Percentiles rank a stretch among this genome's conserved stretches.
Evolutionary conservation across 2,797 vertebrate genomes (phyloP).

Genomic region (Antrozous pallidus): DNA sequence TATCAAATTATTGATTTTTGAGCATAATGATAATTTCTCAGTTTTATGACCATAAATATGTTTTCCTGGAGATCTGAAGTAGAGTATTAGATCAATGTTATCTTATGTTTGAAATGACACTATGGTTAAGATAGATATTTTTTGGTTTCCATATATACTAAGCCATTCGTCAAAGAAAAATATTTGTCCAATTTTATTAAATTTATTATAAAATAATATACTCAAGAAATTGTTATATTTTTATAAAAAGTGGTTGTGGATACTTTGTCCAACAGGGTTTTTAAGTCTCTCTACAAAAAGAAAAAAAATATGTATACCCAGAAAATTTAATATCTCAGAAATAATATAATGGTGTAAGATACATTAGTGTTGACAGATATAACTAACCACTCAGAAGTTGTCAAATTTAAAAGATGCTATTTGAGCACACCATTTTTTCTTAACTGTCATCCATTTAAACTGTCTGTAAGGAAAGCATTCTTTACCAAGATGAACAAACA

Average conservation of each 20-base stretch:
- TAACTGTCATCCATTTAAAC: background rate
- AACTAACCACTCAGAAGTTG: background rate
- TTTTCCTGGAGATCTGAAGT: background rate
- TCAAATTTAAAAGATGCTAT: slow-evolving; percentile 14
- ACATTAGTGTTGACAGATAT: background rate
- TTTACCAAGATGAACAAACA: background rate
- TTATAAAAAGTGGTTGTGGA: background rate
- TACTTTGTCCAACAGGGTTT: background rate
- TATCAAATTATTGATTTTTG: slow-evolving; percentile 5
- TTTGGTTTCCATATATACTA: background rate
- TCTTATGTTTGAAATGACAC: background rate
- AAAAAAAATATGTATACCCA: background rate
- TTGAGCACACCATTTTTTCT: background rate
- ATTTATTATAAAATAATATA: background rate
- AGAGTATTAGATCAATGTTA: background rate
- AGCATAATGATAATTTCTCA: background rate
- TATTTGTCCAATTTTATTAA: background rate
- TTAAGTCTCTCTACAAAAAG: background rate
- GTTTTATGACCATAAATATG: background rate
- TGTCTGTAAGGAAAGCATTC: background rate
- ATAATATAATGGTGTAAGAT: background rate
- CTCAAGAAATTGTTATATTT: background rate
- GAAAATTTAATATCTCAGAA: slow-evolving; percentile 13
- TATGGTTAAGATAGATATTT: background rate
- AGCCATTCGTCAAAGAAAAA: slow-evolving; percentile 9